A percentile compares a stretch with the other conserved stretches of the same genome.
Conservation (phyloP, 2,888 invertebrate genomes). For the Drosophila limbata region DNA sequence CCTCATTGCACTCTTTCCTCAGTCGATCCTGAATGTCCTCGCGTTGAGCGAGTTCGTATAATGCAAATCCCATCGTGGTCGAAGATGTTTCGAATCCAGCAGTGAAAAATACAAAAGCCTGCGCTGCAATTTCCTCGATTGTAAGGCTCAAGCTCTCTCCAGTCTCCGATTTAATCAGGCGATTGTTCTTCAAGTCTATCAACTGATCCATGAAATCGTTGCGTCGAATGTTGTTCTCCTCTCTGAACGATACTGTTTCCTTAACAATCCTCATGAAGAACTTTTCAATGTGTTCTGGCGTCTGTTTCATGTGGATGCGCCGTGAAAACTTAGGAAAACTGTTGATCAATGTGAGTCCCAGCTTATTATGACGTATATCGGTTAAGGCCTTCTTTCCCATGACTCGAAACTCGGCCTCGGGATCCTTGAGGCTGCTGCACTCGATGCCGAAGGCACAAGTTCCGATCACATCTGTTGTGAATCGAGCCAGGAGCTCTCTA, state of each 20-base stretch:
- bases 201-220: constrained; percentile 86
- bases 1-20: constrained; percentile 84
- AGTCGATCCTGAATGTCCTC: constrained; percentile 85
- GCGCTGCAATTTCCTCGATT: constrained; percentile 86
- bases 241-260: constrained; percentile 83
- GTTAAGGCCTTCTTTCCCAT: constrained; percentile 70
- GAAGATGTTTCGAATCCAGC: constrained; percentile 87
- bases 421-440: constrained; percentile 84
- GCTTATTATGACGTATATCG: constrained; percentile 31
- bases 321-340: constrained; percentile 64
- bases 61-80: constrained; percentile 85
- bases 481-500: constrained; percentile 81
- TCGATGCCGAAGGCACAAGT: constrained; percentile 86
- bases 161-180: constrained; percentile 16
- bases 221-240: constrained; percentile 79
- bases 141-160: constrained; percentile 57
- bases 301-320: constrained; percentile 61
- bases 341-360: constrained; percentile 46
- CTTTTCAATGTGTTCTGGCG: constrained; percentile 65
- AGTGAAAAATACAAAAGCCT: constrained; percentile 86
- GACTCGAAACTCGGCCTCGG: constrained; percentile 82
- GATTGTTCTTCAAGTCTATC: constrained; percentile 82
- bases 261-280: constrained; percentile 82
- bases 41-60: constrained; percentile 86
- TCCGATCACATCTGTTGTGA: constrained; percentile 86